Percentiles rank a stretch among this genome's conserved stretches.
Evolutionary conservation across 2,113 vertebrate species (phyloP).

Genomic region (Grammomys surdaster): DNA sequence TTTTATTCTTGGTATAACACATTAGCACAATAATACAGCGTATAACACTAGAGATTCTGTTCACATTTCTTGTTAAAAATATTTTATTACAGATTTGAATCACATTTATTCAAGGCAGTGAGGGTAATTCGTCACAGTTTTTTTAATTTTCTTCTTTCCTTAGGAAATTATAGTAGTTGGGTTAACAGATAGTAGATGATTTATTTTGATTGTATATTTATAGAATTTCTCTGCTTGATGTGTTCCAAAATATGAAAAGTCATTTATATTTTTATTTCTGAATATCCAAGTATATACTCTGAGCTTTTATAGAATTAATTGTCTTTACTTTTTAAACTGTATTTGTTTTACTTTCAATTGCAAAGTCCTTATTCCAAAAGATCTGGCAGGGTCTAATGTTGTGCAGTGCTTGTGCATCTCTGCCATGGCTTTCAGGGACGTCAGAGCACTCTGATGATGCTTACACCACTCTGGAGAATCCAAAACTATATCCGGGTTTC

Average conservation of each 20-base stretch:
- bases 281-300: not conserved
- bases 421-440: not conserved
- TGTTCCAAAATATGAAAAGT: not conserved
- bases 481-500: constrained; percentile 7
- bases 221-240: not conserved
- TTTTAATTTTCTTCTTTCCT: constrained; percentile 46
- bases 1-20: not conserved
- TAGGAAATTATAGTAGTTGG: not conserved
- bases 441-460: not conserved
- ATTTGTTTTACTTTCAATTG: not conserved
- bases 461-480: not conserved
- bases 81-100: not conserved
- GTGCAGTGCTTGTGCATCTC: not conserved
- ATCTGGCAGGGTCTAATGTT: not conserved
- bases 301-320: not conserved
- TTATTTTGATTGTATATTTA: not conserved
- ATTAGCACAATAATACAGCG: not conserved
- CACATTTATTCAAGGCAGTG: constrained; percentile 1
- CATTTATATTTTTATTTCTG: not conserved
- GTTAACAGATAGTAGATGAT: not conserved
- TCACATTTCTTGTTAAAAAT: not conserved
- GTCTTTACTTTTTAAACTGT: not conserved
- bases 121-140: not conserved
- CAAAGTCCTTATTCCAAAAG: not conserved
- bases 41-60: not conserved